These are phyloP conservation scores for Drosophila nr. perissopoda DNA, from an alignment of 2,888 invertebrate genomes.

Conservation along the genomic window DNA sequence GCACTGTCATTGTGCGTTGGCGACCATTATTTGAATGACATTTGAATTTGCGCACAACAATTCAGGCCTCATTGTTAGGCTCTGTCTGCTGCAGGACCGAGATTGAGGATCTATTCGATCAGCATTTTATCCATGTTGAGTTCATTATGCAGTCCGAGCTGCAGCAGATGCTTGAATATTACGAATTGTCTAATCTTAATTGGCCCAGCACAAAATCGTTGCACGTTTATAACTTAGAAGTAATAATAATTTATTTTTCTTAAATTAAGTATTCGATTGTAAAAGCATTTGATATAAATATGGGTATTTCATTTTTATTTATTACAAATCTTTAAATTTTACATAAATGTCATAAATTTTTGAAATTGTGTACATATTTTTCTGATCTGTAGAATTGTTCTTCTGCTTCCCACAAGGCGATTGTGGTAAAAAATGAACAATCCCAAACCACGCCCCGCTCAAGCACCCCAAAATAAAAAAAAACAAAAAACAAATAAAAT, in stretches of 20 bases:
- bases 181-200: constrained; percentile 1
- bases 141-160: constrained; percentile 57
- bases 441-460: constrained; percentile 26
- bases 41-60: constrained; percentile 65
- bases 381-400: neutral
- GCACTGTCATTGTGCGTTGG: constrained; percentile 67
- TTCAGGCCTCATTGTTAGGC: constrained; percentile 54
- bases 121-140: constrained; percentile 48
- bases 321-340: neutral
- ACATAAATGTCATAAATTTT: neutral
- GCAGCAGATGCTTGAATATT: constrained; percentile 30
- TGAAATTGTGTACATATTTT: neutral
- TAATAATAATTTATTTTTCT: neutral
- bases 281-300: neutral
- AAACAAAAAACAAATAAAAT: neutral
- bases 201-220: neutral
- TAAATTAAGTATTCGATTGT: neutral
- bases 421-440: constrained; percentile 20
- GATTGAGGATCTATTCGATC: constrained; percentile 53
- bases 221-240: neutral
- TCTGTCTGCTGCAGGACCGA: constrained; percentile 43
- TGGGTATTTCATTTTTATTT: neutral
- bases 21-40: constrained; percentile 75
- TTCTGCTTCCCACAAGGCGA: neutral
- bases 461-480: constrained; percentile 24